Evolutionary conservation across 2,888 invertebrate genomes (phyloP).

Genomic region (Trissonchulus latispiculum): DNA sequence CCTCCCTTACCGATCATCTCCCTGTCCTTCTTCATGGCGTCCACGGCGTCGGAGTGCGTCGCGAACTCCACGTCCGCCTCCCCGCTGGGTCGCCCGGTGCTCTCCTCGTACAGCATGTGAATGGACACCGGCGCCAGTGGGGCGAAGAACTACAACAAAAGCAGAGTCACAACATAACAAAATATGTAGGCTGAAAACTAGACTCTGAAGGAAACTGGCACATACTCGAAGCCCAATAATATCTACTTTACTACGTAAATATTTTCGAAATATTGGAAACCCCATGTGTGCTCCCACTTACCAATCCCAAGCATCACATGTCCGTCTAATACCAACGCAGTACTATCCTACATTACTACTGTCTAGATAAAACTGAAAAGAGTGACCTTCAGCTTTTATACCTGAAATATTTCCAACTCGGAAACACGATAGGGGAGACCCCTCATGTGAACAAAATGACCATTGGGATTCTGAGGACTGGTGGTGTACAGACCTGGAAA

Average conservation of each 20-base stretch:
- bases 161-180: too few relatives aligned
- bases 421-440: slow-evolving; percentile 77
- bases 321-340: too few relatives aligned
- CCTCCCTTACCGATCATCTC: slow-evolving; percentile 47
- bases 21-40: slow-evolving; percentile 59
- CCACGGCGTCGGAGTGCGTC: slow-evolving; percentile 75
- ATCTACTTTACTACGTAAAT: too few relatives aligned
- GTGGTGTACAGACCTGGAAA: neutral
- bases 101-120: slow-evolving; percentile 69
- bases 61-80: slow-evolving; percentile 90
- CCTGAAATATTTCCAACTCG: slow-evolving; percentile 70
- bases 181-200: too few relatives aligned
- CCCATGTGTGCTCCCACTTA: too few relatives aligned
- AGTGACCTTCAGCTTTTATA: too few relatives aligned
- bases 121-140: slow-evolving; percentile 75
- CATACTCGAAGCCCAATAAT: too few relatives aligned
- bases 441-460: slow-evolving; percentile 50
- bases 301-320: too few relatives aligned
- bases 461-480: neutral
- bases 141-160: slow-evolving; percentile 67
- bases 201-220: too few relatives aligned
- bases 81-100: slow-evolving; percentile 65
- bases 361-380: too few relatives aligned
- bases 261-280: too few relatives aligned
- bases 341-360: too few relatives aligned